Evolutionary conservation across 53 echinoderm and acorn worm genomes (phyloP).

Genomic region (Patiria pectinifera): DNA sequence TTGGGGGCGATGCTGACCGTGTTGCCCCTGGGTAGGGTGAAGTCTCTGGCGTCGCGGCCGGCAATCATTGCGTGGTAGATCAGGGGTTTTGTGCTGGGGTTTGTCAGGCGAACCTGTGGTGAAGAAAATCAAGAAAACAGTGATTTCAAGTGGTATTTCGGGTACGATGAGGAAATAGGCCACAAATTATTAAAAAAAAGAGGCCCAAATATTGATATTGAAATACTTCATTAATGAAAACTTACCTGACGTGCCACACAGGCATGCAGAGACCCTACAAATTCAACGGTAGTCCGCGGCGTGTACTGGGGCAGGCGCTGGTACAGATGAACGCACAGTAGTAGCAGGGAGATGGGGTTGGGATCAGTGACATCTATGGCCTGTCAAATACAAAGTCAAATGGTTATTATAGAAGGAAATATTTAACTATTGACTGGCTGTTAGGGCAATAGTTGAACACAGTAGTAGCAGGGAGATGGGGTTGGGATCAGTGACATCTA

Average conservation of each 20-base stretch:
- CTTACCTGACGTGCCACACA: conserved; percentile 88
- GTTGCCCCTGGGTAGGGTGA: conserved; percentile 76
- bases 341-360: conserved; percentile 88
- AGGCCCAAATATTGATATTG: too few species aligned
- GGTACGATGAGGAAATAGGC: too few species aligned
- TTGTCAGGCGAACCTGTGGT: conserved; percentile 84
- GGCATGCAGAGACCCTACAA: conserved; percentile 83
- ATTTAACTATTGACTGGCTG: not conserved
- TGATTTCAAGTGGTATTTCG: not conserved
- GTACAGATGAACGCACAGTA: conserved; percentile 94
- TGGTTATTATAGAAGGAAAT: not conserved
- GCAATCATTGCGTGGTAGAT: conserved; percentile 94
- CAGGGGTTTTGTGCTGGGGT: conserved; percentile 94
- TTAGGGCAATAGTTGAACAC: not conserved
- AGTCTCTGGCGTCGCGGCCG: conserved; percentile 91
- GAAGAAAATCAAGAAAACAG: too few species aligned
- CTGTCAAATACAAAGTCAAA: conserved; percentile 46
- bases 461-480: too few species aligned
- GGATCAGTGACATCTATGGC: conserved; percentile 99
- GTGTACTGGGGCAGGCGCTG: conserved; percentile 94
- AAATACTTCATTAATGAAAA: not conserved
- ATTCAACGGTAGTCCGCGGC: conserved; percentile 89
- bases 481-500: conserved; percentile 93
- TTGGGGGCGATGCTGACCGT: conserved; percentile 79
- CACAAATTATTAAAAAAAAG: not conserved